These are phyloP conservation scores for Eclectus roratus DNA, from an alignment of 2,113 vertebrate species.

Conservation along the genomic window DNA sequence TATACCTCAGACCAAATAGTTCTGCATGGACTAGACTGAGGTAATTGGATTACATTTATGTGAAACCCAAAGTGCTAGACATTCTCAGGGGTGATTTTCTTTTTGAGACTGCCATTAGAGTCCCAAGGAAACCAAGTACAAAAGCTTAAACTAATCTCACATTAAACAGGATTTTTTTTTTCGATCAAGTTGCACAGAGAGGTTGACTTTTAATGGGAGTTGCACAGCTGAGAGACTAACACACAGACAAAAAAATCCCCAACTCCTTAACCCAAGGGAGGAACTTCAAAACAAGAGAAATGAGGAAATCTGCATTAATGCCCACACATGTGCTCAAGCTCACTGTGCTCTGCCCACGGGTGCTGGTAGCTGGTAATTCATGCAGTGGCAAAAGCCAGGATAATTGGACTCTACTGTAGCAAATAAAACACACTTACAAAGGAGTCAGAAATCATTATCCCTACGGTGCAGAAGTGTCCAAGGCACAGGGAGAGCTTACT, in stretches of 20 bases:
- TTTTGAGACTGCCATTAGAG: slow-evolving; percentile 41
- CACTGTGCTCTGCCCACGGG: not conserved
- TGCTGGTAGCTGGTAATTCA: not conserved
- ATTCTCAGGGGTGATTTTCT: slow-evolving; percentile 51
- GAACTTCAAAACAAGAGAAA: slow-evolving; percentile 21
- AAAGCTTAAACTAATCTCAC: slow-evolving; percentile 59
- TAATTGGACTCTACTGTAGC: not conserved
- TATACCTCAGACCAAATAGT: slow-evolving; percentile 64
- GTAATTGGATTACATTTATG: slow-evolving; percentile 70
- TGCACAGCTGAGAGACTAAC: not conserved
- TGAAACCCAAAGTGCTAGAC: slow-evolving; percentile 49
- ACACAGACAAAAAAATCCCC: not conserved
- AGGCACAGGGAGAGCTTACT: not conserved
- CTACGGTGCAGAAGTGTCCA: rapidly evolving
- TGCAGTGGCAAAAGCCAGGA: not conserved
- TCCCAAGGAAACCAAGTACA: slow-evolving; percentile 51
- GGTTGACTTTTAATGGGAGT: slow-evolving; percentile 30
- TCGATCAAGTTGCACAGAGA: not conserved
- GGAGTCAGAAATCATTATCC: not conserved
- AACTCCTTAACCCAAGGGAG: not conserved
- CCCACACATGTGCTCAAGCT: not conserved
- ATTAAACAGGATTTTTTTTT: slow-evolving; percentile 17
- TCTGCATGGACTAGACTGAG: slow-evolving; percentile 35
- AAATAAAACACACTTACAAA: not conserved
- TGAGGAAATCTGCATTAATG: not conserved